Percentiles rank a stretch among this genome's conserved stretches.
These are phyloP conservation scores for Clarias gariepinus DNA, from an alignment of 2,113 vertebrate species.

Conservation along the genomic window DNA sequence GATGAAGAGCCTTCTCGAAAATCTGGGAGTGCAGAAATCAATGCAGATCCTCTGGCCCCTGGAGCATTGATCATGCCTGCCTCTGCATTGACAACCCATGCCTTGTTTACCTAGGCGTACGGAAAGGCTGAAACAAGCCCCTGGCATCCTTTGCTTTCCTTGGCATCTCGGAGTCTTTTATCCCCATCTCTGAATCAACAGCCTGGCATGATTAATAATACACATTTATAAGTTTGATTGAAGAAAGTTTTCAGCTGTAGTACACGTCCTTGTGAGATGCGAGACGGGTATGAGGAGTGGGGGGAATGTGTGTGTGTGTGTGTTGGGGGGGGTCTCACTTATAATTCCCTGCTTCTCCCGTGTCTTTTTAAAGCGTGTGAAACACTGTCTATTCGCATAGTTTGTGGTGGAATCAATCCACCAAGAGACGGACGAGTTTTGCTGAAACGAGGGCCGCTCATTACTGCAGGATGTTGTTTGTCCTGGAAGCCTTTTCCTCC, in stretches of 20 bases:
- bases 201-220: constrained; percentile 91
- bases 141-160: constrained; percentile 49
- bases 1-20: constrained; percentile 82
- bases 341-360: constrained; percentile 45
- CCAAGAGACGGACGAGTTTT: constrained; percentile 57
- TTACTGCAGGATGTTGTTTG: constrained; percentile 77
- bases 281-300: not conserved
- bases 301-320: not conserved
- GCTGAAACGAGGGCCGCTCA: constrained; percentile 78
- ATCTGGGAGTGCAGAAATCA: constrained; percentile 85
- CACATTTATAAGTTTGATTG: constrained; percentile 74
- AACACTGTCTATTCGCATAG: constrained; percentile 54
- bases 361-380: constrained; percentile 37
- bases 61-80: constrained; percentile 77
- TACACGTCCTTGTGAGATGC: not conserved
- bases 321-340: not conserved
- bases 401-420: constrained; percentile 65
- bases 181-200: constrained; percentile 79
- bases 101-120: constrained; percentile 80
- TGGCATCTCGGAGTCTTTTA: constrained; percentile 33
- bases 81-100: constrained; percentile 79
- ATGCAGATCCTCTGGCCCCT: constrained; percentile 77
- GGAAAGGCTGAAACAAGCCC: constrained; percentile 80
- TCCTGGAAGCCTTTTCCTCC: constrained; percentile 75
- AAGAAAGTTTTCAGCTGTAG: constrained; percentile 62